phyloP scores from a whole-genome alignment of 2,113 vertebrate genomes.

The Ptyas mucosa region DNA sequence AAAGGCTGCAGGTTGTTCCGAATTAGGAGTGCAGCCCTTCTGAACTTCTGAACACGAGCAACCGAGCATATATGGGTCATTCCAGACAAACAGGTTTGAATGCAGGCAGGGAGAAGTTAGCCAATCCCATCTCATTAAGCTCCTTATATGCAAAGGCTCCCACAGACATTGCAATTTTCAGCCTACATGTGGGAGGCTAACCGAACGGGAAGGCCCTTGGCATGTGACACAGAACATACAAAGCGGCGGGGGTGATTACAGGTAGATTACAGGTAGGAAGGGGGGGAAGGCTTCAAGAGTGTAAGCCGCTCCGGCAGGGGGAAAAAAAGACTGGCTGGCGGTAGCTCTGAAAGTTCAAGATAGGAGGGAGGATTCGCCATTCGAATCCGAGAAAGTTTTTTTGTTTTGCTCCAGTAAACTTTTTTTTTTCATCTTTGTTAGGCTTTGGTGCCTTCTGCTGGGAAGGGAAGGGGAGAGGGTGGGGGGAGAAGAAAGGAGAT shows the following conservation, averaged over 20 bases:
- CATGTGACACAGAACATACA: background rate
- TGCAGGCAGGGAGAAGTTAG: background rate
- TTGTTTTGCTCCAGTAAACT: background rate
- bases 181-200: background rate
- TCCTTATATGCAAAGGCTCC: background rate
- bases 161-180: constrained; percentile 12
- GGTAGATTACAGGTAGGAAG: no score
- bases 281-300: fast-evolving
- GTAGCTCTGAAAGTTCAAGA: background rate
- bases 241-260: background rate
- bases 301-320: no score
- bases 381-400: background rate
- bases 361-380: background rate
- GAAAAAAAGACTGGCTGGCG: background rate
- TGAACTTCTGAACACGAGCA: background rate
- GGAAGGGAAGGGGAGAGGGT: background rate
- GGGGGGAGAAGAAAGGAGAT: no score
- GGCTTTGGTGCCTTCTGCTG: background rate
- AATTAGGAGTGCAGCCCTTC: background rate
- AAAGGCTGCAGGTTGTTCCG: background rate
- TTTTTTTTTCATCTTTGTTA: background rate
- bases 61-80: background rate
- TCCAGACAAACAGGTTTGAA: constrained; percentile 6
- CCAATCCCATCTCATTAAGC: background rate
- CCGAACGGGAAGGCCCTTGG: background rate